A percentile compares a stretch with the other conserved stretches of the same genome.
Conservation (phyloP, 1,140 invertebrate genomes). For the Drosophila lowei region DNA sequence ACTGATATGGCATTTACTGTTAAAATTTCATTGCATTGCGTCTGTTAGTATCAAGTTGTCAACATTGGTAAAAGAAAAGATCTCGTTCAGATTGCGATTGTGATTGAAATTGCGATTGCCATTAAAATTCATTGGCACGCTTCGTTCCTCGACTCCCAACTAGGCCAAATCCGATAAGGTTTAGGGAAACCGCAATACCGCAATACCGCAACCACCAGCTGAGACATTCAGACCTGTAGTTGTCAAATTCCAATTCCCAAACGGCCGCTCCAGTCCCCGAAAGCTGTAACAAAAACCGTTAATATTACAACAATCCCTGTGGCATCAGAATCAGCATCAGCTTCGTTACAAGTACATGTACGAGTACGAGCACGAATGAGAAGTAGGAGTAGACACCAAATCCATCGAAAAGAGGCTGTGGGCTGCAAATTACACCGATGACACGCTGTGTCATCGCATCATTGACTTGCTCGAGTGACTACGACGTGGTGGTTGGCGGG, state of each 20-base stretch:
- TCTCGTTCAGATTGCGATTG: constrained; percentile 39
- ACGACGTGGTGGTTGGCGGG: not conserved
- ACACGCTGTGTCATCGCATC: constrained; percentile 73
- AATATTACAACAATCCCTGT: constrained; percentile 61
- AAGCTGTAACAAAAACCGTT: constrained; percentile 59
- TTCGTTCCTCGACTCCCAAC: constrained; percentile 5
- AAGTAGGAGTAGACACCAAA: constrained; percentile 39
- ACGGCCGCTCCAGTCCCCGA: constrained; percentile 50
- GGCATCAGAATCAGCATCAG: not conserved
- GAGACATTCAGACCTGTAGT: constrained; percentile 18
- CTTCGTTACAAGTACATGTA: not conserved
- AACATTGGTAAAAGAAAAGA: constrained; percentile 26
- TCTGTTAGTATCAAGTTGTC: constrained; percentile 25
- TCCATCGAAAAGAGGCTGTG: constrained; percentile 37
- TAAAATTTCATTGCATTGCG: not conserved
- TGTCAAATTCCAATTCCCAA: constrained; percentile 55
- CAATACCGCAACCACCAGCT: constrained; percentile 26
- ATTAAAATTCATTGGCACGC: constrained; percentile 71
- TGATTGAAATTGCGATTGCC: constrained; percentile 47
- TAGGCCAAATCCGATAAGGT: constrained; percentile 49
- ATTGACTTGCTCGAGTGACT: constrained; percentile 54
- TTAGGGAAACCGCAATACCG: constrained; percentile 13
- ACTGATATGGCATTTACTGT: no score
- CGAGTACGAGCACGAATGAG: no score
- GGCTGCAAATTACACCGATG: constrained; percentile 68